These are phyloP conservation scores for Clepsis dumicolana DNA, from an alignment of 2,888 invertebrate species.

Conservation along the genomic window DNA sequence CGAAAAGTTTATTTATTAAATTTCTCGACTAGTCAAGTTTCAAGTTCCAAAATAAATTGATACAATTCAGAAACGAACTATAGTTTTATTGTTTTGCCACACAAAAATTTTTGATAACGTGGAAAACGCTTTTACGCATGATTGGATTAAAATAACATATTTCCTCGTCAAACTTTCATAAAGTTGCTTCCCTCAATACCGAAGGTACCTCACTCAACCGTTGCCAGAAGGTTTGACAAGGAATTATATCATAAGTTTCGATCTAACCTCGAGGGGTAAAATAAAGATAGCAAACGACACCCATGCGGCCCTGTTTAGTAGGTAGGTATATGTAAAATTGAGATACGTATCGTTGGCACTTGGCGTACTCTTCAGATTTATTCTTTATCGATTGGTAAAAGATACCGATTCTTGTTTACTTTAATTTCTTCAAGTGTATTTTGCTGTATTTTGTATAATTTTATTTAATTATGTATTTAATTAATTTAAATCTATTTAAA, in stretches of 20 bases:
- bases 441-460: no score
- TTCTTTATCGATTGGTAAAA: not conserved
- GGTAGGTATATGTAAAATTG: not conserved
- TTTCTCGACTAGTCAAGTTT: no score
- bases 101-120: not conserved
- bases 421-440: no score
- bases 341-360: not conserved
- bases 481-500: no score
- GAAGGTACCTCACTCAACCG: not conserved
- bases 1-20: no score
- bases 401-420: not conserved
- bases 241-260: conserved; percentile 12
- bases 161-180: not conserved
- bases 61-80: not conserved
- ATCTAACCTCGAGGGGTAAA: conserved; percentile 6
- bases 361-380: not conserved
- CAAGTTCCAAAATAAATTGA: no score
- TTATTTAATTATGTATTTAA: no score
- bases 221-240: not conserved
- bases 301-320: not conserved
- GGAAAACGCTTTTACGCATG: not conserved
- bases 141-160: conserved; percentile 10
- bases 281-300: conserved; percentile 4
- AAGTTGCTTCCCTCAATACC: not conserved
- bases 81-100: not conserved